Base-by-base conservation (phyloP, 2,797 vertebrate species). In the Argentina silus region DNA sequence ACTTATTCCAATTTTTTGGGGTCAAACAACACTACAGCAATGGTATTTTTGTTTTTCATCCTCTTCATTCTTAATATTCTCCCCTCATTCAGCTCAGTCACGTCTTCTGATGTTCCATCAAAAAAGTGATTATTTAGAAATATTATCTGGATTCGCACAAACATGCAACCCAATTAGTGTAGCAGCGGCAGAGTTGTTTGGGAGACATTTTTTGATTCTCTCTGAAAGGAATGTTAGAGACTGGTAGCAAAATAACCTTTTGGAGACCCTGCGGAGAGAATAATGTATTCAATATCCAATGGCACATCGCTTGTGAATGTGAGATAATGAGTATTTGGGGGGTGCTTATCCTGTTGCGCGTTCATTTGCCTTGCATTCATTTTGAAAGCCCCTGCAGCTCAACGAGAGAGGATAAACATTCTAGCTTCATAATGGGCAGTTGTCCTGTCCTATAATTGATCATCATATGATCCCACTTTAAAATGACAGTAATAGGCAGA, bases 311-410 rank as follows among this genome's bases (percentile, higher is more conserved):
- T 77, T 61, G 74, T 78, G 74, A 84, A 82, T 85, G 72, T 75
- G 81, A 80, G 82, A 84, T 90, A 89, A 88, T 88, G 81, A 87
- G 76, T 75, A 69, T 87, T 89, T 86, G 67, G 70, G 27, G 69
- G 72, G 64, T 79, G 78, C 75, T 66, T 11, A 53, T 67, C 42
- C 73, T 84, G 51, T 71, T 60, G 59, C 75, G 56, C 73, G 63
- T 74, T 85, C 82, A 83, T 89, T 86, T 81, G 76, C 75, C 75
- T 81, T 78, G 53, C 81, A 73, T 83, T 87, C 67, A 83, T 84
- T 81, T 36, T 80, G 65, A 79, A 84, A 84, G 78, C 70, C 43
- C 69, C 81, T 53, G 27, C 69, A 75, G 81, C 76, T 69, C 69
- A 73, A 72, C 78, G 64, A 73, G 75, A 85, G 75, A 80, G 74